Evolutionary conservation across 2,888 invertebrate species (phyloP), one percentile per base, ranked within the genome.

Genomic region (Xiphydria camelus): DNA sequence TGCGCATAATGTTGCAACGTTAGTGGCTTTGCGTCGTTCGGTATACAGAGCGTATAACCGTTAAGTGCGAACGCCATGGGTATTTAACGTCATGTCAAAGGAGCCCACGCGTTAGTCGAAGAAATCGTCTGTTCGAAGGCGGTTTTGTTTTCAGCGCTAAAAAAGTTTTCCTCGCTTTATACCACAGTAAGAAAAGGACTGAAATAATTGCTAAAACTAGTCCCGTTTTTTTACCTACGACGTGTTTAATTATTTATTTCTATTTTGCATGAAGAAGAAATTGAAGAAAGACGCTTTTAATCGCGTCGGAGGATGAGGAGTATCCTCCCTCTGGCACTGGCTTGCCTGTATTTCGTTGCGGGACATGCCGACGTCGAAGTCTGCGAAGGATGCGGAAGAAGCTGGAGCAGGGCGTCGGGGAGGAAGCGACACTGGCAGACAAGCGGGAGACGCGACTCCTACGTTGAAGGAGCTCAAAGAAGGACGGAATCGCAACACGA

Each of bases 1-100:
- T 32, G 15, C 26, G 1, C 25, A 3, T 17, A 14, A 40, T 37
- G 17, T 37, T 32, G 32, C 46, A 46, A 42, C 12, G 15, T 41
- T 26, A 40, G 36, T 49, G 52, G n/a, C n/a, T n/a, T n/a, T n/a
- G n/a, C 45, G 22, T 18, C 29, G 45, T 35, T 44, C 45, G 49
- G n/a, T 41, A 51, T 46, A 33, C 44, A 46, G 51, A 62, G 53
- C 62, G 54, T 58, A 45, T 45, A 60, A 49, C 48, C 22, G 41
- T 20, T 35, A 20, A 38, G 37, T 29, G 42, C 17, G 29, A 22
- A n/a, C n/a, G n/a, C n/a, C n/a, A n/a, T n/a, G 22, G 53, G 58
- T 60, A 64, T 58, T 53, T 54, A 47, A 48, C 43, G 51, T 33
- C 36, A 17, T 29, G n/a, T n/a, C n/a, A n/a, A n/a, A n/a, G n/a